Conservation (phyloP, 2,888 invertebrate species). For the Dryobota labecula region DNA sequence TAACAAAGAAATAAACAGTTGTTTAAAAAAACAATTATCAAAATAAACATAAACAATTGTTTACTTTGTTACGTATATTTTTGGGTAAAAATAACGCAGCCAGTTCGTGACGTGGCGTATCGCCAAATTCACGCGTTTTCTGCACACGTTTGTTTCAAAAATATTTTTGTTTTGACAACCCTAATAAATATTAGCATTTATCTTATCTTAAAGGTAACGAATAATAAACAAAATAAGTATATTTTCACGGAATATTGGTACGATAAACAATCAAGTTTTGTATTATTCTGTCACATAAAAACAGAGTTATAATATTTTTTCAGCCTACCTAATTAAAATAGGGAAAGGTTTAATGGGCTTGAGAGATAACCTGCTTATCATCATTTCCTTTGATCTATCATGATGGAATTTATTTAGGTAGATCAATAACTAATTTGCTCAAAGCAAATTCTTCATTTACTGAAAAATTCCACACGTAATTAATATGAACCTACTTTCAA, state of each 20-base stretch:
- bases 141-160: conserved; percentile 35
- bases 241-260: conserved; percentile 10
- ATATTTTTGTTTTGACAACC: conserved; percentile 55
- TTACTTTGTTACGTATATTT: conserved; percentile 28
- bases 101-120: conserved; percentile 62
- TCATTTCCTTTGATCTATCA: conserved; percentile 13
- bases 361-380: not conserved
- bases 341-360: not conserved
- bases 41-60: conserved; percentile 39
- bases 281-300: not conserved
- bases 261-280: not conserved
- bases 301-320: conserved; percentile 12
- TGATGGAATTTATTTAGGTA: not conserved
- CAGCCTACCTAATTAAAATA: conserved; percentile 16
- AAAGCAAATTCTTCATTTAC: not conserved
- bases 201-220: conserved; percentile 49
- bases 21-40: conserved; percentile 1
- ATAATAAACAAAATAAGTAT: conserved; percentile 30
- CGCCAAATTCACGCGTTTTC: conserved; percentile 57
- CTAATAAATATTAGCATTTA: conserved; percentile 49
- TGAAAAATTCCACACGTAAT: not conserved
- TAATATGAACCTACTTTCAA: not conserved
- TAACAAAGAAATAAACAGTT: not conserved
- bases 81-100: conserved; percentile 53
- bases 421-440: not conserved